Conservation (phyloP, 1,140 invertebrate species). For the Drosophila azteca region DNA sequence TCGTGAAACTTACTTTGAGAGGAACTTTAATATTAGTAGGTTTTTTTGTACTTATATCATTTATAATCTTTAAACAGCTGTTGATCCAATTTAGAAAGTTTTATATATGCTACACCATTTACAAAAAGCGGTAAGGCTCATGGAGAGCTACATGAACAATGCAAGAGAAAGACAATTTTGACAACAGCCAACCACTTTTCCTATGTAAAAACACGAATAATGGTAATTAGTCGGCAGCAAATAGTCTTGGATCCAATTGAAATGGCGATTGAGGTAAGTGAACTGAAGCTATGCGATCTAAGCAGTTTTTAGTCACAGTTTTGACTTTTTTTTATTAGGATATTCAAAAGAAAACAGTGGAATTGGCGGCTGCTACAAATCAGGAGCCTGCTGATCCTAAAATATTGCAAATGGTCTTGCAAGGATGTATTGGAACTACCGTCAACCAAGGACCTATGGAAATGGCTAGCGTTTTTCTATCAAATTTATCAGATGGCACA, state of each 20-base stretch:
- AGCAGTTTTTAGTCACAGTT: background rate
- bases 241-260: conserved; percentile 95
- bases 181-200: conserved; percentile 97
- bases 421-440: conserved; percentile 95
- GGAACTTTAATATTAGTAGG: too few relatives aligned
- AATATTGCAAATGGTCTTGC: conserved; percentile 98
- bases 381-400: conserved; percentile 97
- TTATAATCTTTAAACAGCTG: too few relatives aligned
- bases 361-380: conserved; percentile 92
- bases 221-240: conserved; percentile 92
- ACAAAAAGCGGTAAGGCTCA: conserved; percentile 96
- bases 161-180: conserved; percentile 97
- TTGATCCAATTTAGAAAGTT: conserved; percentile 89
- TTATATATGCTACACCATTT: conserved; percentile 98
- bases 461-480: conserved; percentile 95
- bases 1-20: too few relatives aligned
- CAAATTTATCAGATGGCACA: conserved; percentile 90
- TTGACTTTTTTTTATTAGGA: conserved; percentile 86
- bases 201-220: conserved; percentile 97
- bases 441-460: conserved; percentile 99
- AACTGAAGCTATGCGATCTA: too few relatives aligned
- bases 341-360: conserved; percentile 95
- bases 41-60: background rate
- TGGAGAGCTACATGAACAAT: conserved; percentile 97
- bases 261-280: conserved; percentile 91